Percentiles rank a stretch among this genome's conserved stretches.
Evolutionary conservation across 2,797 vertebrate species (phyloP).

Genomic region (Danio tinwini): DNA sequence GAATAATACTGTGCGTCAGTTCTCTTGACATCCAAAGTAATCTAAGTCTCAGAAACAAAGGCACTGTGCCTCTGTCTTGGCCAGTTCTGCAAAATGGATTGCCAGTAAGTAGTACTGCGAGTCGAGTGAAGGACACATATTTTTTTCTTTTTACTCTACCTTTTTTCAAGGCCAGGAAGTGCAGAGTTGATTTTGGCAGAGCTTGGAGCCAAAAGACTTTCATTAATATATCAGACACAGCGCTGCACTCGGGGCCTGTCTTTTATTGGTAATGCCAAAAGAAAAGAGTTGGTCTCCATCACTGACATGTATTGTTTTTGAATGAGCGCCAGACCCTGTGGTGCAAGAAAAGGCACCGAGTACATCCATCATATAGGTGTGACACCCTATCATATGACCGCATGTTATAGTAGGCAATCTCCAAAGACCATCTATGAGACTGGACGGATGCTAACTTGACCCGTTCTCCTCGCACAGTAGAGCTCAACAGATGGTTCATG

Average conservation of each 20-base stretch:
- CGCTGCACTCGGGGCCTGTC: conserved; percentile 70
- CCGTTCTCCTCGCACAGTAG: conserved; percentile 4
- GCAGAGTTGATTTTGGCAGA: conserved; percentile 87
- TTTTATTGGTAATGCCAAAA: conserved; percentile 78
- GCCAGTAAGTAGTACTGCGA: conserved; percentile 78
- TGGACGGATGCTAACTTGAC: conserved; percentile 27
- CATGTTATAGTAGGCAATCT: conserved; percentile 61
- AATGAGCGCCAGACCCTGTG: conserved; percentile 63
- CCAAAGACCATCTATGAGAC: conserved; percentile 28
- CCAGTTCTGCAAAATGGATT: conserved; percentile 73
- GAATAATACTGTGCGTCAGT: conserved; percentile 60
- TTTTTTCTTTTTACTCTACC: conserved; percentile 57
- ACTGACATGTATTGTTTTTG: conserved; percentile 81
- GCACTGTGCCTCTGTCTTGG: conserved; percentile 62
- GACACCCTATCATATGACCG: conserved; percentile 65
- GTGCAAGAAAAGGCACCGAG: conserved; percentile 60
- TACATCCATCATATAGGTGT: conserved; percentile 69
- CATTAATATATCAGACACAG: conserved; percentile 85
- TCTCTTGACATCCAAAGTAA: conserved; percentile 65
- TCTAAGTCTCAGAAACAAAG: conserved; percentile 64
- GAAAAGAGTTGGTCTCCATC: conserved; percentile 83
- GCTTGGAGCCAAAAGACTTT: conserved; percentile 82
- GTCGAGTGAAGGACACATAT: conserved; percentile 78
- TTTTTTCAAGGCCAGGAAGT: conserved; percentile 82
- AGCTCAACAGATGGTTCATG: conserved; percentile 46